A percentile compares a stretch with the other conserved stretches of the same genome.
Evolutionary conservation across 2,113 vertebrate genomes (phyloP).

Genomic region (Pleuronectes platessa): DNA sequence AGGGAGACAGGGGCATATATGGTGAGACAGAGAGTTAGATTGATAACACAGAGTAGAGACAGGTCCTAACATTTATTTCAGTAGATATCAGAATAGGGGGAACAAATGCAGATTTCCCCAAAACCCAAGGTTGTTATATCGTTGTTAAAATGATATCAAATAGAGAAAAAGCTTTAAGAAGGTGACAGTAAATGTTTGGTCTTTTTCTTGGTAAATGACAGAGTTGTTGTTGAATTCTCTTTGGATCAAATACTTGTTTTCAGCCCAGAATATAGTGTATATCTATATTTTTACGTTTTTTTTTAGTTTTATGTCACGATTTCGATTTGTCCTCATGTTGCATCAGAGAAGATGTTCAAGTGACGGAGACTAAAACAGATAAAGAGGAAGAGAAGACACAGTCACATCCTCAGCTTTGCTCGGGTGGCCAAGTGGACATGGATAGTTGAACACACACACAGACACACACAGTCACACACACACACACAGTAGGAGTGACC

Average conservation of each 20-base stretch:
- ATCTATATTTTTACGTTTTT: no score
- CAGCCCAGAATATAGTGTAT: no score
- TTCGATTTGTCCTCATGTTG: not conserved
- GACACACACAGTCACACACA: slow-evolving; percentile 33
- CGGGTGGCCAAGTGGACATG: slow-evolving; percentile 49
- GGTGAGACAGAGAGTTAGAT: not conserved
- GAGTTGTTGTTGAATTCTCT: not conserved
- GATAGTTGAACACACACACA: slow-evolving; percentile 16
- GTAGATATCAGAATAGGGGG: not conserved
- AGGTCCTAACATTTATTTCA: not conserved
- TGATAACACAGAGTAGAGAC: not conserved
- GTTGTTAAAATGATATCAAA: not conserved
- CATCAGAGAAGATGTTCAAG: not conserved
- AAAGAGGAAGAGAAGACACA: slow-evolving; percentile 20
- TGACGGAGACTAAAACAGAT: not conserved
- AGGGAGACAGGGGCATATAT: slow-evolving; percentile 65
- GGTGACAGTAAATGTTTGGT: not conserved
- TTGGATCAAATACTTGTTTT: not conserved
- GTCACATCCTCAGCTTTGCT: slow-evolving; percentile 40
- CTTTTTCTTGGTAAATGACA: not conserved
- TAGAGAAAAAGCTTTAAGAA: not conserved
- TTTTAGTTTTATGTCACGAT: not conserved
- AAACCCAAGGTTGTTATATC: not conserved
- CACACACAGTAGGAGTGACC: slow-evolving; percentile 85
- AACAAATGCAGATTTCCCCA: not conserved